These are phyloP conservation scores for Tokudaia tokunoshimensis DNA, from an alignment of 2,797 vertebrate species.

Conservation along the genomic window DNA sequence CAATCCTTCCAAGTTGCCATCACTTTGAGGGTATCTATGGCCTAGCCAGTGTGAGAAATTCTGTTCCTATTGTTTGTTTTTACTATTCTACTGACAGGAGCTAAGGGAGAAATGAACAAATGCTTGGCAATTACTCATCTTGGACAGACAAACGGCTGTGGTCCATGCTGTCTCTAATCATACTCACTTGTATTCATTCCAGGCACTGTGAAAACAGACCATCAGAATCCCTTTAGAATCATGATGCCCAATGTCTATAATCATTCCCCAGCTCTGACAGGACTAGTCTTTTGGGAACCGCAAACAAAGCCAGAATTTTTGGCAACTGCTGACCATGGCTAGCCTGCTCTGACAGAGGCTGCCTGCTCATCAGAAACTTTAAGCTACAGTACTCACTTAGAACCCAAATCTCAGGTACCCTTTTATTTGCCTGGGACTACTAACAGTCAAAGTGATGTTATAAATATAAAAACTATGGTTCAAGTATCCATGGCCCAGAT, in stretches of 20 bases:
- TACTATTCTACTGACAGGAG: background rate
- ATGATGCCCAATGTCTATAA: slow-evolving; percentile 13
- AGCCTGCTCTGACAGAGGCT: slow-evolving; percentile 4
- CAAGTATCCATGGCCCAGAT: background rate
- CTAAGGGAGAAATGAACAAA: background rate
- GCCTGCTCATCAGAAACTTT: background rate
- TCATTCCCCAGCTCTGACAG: background rate
- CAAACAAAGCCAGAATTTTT: slow-evolving; percentile 39
- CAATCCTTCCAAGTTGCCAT: background rate
- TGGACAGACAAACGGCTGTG: background rate
- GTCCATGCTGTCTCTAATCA: background rate
- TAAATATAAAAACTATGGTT: background rate
- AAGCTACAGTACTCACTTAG: slow-evolving; percentile 40
- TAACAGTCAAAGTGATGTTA: background rate
- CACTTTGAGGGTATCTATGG: background rate
- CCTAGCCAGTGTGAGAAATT: background rate
- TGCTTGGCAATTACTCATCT: background rate
- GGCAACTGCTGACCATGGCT: background rate
- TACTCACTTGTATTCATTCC: background rate
- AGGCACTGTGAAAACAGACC: background rate
- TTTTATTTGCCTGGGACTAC: background rate
- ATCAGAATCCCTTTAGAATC: slow-evolving; percentile 26
- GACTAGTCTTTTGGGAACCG: slow-evolving; percentile 18
- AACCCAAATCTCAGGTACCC: slow-evolving; percentile 30
- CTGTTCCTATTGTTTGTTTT: background rate